A percentile compares a stretch with the other conserved stretches of the same genome.
These are phyloP conservation scores for Drosophila lowei DNA, from an alignment of 1,140 invertebrate species.

Conservation along the genomic window DNA sequence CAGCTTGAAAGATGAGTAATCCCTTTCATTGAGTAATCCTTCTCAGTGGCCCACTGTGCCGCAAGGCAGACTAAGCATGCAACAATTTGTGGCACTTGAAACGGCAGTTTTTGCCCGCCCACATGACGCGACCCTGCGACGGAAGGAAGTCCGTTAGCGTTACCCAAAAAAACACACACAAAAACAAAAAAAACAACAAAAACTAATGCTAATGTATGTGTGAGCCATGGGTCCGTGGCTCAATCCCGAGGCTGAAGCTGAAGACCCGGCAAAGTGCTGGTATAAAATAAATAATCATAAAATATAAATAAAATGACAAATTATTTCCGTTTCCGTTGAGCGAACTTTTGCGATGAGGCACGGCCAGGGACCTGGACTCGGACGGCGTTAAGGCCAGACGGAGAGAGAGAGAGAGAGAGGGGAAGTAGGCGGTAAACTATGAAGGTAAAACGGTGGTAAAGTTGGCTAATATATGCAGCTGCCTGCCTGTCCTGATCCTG, in stretches of 20 bases:
- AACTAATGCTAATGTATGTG: conserved; percentile 58
- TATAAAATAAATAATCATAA: conserved; percentile 64
- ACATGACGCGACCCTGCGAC: conserved; percentile 8
- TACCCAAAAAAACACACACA: conserved; percentile 1
- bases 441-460: not conserved
- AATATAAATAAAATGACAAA: conserved; percentile 70
- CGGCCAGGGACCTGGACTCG: too few species aligned
- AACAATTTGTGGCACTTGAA: conserved; percentile 55
- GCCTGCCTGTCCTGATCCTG: conserved; percentile 20
- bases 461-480: conserved; percentile 46
- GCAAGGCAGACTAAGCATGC: conserved; percentile 19
- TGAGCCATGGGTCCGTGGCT: conserved; percentile 27
- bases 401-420: not conserved
- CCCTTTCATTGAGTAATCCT: too few species aligned
- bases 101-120: conserved; percentile 11
- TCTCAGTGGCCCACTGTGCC: conserved; percentile 7
- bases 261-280: conserved; percentile 29
- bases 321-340: conserved; percentile 65
- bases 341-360: conserved; percentile 19
- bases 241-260: not conserved
- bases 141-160: conserved; percentile 50
- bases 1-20: too few species aligned
- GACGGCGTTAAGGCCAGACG: too few species aligned
- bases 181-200: not conserved
- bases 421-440: too few species aligned